Evolutionary conservation across 2,113 vertebrate genomes (phyloP), one percentile per base, ranked within the genome.

Genomic region (Xiphorhynchus elegans): DNA sequence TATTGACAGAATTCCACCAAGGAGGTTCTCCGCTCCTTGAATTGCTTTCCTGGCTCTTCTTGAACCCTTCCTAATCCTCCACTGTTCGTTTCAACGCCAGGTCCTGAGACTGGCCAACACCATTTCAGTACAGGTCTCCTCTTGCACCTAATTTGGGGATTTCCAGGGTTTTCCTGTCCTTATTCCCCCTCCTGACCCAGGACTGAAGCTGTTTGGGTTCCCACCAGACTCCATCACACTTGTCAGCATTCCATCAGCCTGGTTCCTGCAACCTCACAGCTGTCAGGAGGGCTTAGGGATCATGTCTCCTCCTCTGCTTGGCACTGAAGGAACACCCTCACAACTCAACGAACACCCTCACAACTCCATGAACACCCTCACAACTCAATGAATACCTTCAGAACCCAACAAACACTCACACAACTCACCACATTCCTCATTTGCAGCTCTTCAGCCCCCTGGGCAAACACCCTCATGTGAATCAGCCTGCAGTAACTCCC

Each of bases 361-460:
- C 35, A 42, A 37, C 37, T 3, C 35, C 1, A 19, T 0, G 2
- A 58, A 52, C 21, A 66, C 4, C 17, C 26, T 52, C 35, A 66
- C 23, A n/a, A 44, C 8, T 0, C n/a, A 0, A 31, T 0, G 1
- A 37, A 52, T 37, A 67, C 11, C 23, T 4, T 63, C 29, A 67
- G 6, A 55, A 55, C 29, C 4, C 29, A 1, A 10, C 6, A 11
- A 46, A 46, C 4, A 21, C 5, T 11, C 6, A 49, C 44, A 60
- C 28, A 66, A 35, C 70, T 69, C 55, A 5, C 31, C 42, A 26
- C 11, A 17, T 58, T 55, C 59, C 56, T 74, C 0, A 0, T 72
- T 58, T 72, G 50, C 68, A 72, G 39, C 28, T 72, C 44, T 47
- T 39, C 33, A 50, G 47, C 25, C 39, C 39, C 44, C 49, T 2